phyloP scores from a whole-genome alignment of 2,888 invertebrate genomes.

The Thereva unica region DNA sequence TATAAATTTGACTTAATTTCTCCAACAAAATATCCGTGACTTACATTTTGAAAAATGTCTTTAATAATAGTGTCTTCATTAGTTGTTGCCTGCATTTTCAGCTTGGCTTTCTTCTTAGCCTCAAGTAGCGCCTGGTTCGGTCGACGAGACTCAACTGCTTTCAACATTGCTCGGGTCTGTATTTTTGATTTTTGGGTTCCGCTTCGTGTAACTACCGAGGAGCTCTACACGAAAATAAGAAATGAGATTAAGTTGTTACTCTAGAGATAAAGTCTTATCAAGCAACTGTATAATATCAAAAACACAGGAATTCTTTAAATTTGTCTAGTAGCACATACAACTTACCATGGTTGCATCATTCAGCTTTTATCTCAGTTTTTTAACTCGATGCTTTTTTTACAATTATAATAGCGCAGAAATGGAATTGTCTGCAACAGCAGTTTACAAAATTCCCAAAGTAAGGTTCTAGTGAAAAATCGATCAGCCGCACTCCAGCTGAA shows the following conservation, averaged over 20 bases:
- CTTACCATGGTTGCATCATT: no score
- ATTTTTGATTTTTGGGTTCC: conserved; percentile 67
- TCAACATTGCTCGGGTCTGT: conserved; percentile 67
- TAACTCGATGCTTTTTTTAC: no score
- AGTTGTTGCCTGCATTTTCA: conserved; percentile 57
- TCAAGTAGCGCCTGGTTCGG: conserved; percentile 66
- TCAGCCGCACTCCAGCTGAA: no score
- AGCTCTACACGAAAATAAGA: conserved; percentile 47
- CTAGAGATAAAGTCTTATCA: conserved; percentile 1
- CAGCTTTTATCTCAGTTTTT: no score
- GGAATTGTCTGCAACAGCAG: no score
- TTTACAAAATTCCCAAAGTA: no score
- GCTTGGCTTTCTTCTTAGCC: conserved; percentile 69
- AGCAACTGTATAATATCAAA: not conserved
- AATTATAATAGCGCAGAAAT: no score
- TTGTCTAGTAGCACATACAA: no score
- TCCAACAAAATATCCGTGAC: conserved; percentile 44
- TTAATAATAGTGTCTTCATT: conserved; percentile 59
- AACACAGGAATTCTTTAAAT: no score
- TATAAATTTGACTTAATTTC: not conserved
- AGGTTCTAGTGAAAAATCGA: no score
- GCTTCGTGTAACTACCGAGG: conserved; percentile 64
- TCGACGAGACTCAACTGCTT: conserved; percentile 50
- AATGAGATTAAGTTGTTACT: not conserved
- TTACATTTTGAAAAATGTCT: conserved; percentile 71